These are phyloP conservation scores for Syndactyla subalaris DNA, from an alignment of 2,797 vertebrate genomes.

Conservation along the genomic window DNA sequence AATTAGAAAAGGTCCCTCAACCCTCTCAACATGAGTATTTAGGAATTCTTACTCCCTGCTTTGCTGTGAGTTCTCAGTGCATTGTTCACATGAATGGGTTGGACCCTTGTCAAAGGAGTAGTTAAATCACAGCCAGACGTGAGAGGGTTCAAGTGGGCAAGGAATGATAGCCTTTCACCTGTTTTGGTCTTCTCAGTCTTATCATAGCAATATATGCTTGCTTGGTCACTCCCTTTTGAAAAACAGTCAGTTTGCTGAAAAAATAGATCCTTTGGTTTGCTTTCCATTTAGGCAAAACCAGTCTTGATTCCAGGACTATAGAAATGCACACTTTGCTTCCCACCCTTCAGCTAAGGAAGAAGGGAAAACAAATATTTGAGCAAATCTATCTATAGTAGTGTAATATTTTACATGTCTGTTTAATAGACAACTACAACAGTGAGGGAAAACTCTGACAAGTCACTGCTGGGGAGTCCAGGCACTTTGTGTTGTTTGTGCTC, in stretches of 20 bases:
- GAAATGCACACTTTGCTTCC: not conserved
- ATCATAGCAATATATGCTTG: not conserved
- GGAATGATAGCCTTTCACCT: not conserved
- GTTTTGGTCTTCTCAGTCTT: not conserved
- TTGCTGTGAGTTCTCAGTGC: not conserved
- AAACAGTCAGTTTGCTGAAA: not conserved
- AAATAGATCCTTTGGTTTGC: not conserved
- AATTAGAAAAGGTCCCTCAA: not conserved
- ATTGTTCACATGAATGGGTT: not conserved
- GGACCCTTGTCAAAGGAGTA: not conserved
- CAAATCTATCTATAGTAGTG: not conserved
- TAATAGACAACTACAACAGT: not conserved
- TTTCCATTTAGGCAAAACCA: not conserved
- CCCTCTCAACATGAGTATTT: not conserved
- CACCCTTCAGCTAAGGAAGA: not conserved
- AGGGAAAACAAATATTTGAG: not conserved
- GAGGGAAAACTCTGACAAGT: not conserved
- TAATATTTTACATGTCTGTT: slow-evolving; percentile 23
- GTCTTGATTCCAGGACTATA: not conserved
- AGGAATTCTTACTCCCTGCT: not conserved
- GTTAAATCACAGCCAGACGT: slow-evolving; percentile 6
- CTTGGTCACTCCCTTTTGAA: not conserved
- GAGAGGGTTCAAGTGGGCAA: not conserved
- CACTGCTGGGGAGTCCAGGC: not conserved
- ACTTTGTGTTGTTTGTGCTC: not conserved